Conservation (phyloP, 2,888 invertebrate genomes). For the Eurytoma californica region DNA sequence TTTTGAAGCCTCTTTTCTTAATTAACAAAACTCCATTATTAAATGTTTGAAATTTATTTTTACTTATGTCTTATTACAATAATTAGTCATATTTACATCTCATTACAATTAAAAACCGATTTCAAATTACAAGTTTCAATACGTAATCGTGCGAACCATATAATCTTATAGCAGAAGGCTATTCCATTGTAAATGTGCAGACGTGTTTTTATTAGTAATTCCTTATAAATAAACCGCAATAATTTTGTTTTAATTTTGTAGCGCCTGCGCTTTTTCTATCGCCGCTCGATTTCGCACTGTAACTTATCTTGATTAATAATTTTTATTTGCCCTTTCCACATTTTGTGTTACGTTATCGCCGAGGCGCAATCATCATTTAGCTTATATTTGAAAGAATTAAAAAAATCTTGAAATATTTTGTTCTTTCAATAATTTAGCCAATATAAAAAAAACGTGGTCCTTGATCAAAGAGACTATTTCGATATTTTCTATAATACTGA, state of each 20-base stretch:
- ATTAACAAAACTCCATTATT: constrained; percentile 44
- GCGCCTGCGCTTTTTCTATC: constrained; percentile 41
- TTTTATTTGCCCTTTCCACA: constrained; percentile 31
- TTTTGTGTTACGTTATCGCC: constrained; percentile 39
- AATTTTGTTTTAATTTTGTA: constrained; percentile 16
- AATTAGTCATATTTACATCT: constrained; percentile 56
- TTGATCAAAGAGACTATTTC: constrained; percentile 39
- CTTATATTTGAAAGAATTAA: constrained; percentile 14
- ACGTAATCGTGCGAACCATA: constrained; percentile 31
- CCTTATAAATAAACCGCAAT: constrained; percentile 27
- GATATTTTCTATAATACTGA: constrained; percentile 55
- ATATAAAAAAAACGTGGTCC: constrained; percentile 37
- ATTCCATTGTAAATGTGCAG: constrained; percentile 36
- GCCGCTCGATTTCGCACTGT: constrained; percentile 43
- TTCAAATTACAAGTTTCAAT: constrained; percentile 46
- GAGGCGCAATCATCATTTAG: constrained; percentile 34
- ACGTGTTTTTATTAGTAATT: constrained; percentile 31
- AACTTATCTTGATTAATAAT: constrained; percentile 30
- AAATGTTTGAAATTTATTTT: constrained; percentile 51
- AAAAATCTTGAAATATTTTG: constrained; percentile 13
- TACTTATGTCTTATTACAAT: constrained; percentile 56
- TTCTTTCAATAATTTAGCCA: constrained; percentile 37
- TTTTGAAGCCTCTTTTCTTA: constrained; percentile 26
- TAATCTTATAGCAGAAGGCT: constrained; percentile 35
- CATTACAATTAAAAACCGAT: constrained; percentile 46